Base-by-base conservation (phyloP, 2,888 invertebrate genomes). In the Dioctria linearis region DNA sequence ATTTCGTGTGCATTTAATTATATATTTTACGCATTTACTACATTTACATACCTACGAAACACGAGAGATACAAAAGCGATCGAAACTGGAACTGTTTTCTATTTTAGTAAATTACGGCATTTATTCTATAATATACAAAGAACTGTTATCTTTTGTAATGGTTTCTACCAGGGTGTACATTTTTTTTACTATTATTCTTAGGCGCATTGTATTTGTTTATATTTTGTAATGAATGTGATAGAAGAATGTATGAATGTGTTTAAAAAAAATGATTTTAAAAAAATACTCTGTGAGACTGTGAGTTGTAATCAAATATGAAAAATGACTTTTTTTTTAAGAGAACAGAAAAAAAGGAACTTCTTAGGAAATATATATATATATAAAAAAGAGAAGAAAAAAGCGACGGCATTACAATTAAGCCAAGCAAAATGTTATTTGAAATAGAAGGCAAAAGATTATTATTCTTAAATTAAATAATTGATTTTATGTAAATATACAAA, bases 231-330 rank as follows among this genome's bases (percentile, higher is more conserved):
- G 73, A 57, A 73, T 73, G 73, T 73, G 73, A 73, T 73, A 73
- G 73, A n/a, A 73, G 57, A 40, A 73, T 73, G 73, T 73, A 40
- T 73, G 73, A 59, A 57, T 57, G 25, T 25, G 25, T 25, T 25
- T 25, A 25, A 25, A 25, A 39, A 73, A 57, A 54, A 57, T 73
- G 71, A 57, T 73, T 73, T 73, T 59, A 73, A 57, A 40, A 57
- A 73, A 40, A 4, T 46, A 46, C 46, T 46, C 5, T 40, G 73
- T n/a, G 59, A 73, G 59, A 57, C 59, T 59, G 73, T 43, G 73
- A 73, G 59, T 73, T 73, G 73, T 73, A 73, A 73, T 73, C 73
- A 73, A 73, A 73, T 73, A 59, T 73, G 40, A 73, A 59, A 69
- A 11, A 39, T 6, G 54, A 37, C 57, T 42, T 42, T 73, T 73